Evolutionary conservation across 2,888 invertebrate species (phyloP), one percentile per base, ranked within the genome.

Genomic region (Synanthedon formicaeformis): DNA sequence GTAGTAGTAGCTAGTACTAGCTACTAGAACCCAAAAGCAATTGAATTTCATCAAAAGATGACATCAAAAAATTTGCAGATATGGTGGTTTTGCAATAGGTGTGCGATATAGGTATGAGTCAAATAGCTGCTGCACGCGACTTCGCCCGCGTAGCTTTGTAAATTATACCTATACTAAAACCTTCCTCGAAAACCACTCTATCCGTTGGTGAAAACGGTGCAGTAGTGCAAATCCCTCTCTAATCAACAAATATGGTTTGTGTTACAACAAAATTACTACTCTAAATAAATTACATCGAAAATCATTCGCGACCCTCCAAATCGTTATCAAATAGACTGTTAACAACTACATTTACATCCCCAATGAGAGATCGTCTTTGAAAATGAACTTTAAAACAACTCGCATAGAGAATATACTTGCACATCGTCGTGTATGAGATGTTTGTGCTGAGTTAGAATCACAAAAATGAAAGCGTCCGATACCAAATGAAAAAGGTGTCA

Each of bases 401-500:
- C 2, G 14, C 4, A 49, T 23, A 49, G 12, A 49, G 16, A 12
- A 16, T 16, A 18, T 1, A 18, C 23, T 45, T 13, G 45, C n/a
- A 14, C 5, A 14, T 14, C 14, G 49, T 5, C 14, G 49, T 16
- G n/a, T 45, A 12, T n/a, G 14, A 13, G 8, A 45, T 45, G 45
- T 45, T 45, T 45, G 45, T 45, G 14, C 13, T 5, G 14, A 45
- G 12, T 45, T 48, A 49, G 10, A 49, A 53, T 54, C 52, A 56
- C 54, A 40, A 11, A 50, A 48, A 53, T 53, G 55, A 27, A 71
- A 67, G 68, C 78, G 77, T 74, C 78, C 74, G 73, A 76, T 76
- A 74, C 77, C 76, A 82, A 86, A 85, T 84, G 83, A 82, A 84
- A 87, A 84, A 87, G 86, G 87, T 87, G 87, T 85, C 85, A 86